Conservation (phyloP, 2,888 invertebrate genomes). For the Psylliodes chrysocephalus region DNA sequence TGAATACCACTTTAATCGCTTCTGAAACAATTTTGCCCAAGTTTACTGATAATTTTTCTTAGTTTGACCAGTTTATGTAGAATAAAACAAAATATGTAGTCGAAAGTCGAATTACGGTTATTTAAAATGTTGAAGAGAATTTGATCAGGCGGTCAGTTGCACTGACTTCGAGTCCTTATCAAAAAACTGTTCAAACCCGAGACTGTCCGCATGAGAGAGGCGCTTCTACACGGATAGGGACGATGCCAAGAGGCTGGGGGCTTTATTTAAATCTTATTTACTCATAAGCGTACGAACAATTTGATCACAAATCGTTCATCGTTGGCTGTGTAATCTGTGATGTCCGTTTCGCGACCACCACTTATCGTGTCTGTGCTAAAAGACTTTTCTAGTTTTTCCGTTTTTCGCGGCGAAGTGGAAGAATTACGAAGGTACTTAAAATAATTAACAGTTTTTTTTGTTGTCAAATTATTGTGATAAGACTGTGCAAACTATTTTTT, state of each 20-base stretch:
- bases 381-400: constrained; percentile 8
- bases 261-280: constrained; percentile 6
- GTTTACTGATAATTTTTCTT: too few species aligned
- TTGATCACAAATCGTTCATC: not conserved
- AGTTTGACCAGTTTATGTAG: too few species aligned
- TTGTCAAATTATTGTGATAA: not conserved
- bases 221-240: not conserved
- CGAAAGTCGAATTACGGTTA: too few species aligned
- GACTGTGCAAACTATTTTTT: constrained; percentile 4
- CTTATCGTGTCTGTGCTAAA: constrained; percentile 4
- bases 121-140: not conserved
- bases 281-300: not conserved
- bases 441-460: not conserved
- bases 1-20: too few species aligned
- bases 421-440: constrained; percentile 1
- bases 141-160: not conserved
- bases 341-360: constrained; percentile 10
- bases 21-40: too few species aligned
- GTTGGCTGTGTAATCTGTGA: constrained; percentile 30
- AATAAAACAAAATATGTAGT: too few species aligned
- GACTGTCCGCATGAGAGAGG: constrained; percentile 2
- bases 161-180: constrained; percentile 7
- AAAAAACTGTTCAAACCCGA: not conserved
- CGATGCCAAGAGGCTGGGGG: too few species aligned
- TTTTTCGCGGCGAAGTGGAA: not conserved